Evolutionary conservation across 2,888 invertebrate species (phyloP), one percentile per base, ranked within the genome.

Genomic region (Sphecodes monilicornis): DNA sequence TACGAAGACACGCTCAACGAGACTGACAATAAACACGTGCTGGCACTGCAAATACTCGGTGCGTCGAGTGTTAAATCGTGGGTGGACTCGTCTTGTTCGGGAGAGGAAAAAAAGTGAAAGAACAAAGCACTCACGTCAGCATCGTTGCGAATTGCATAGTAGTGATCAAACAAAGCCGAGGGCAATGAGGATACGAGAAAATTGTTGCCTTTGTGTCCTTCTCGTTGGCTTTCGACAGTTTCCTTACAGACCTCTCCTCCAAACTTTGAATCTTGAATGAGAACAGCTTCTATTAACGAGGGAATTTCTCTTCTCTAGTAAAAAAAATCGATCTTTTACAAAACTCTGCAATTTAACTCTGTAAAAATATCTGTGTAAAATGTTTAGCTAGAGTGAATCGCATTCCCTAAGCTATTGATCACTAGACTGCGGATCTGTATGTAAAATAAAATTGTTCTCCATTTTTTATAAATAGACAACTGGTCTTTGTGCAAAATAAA

Each of bases 71-170:
- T 32, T 29, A 22, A 32, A 18, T 29, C 32, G 64, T 32, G 64
- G 32, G 32, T 8, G 29, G 64, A 64, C 64, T 32, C 64, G 29
- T 18, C 64, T 18, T 10, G 32, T 64, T 32, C 64, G 22, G 1
- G 32, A 32, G 22, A 64, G 1, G 32, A 32, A 32, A 64, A 32
- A 32, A 29, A 32, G 18, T 64, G 29, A 32, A 18, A 32, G 8
- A 64, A 32, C 32, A 18, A 32, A 64, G 18, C 79, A 89, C 94
- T 95, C 94, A 97, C 97, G 97, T 96, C 92, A 96, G 95, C 93
- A 97, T 96, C 57, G 96, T 95, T n/a, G 96, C 95, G 92, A 96
- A 96, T 90, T 97, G 97, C 91, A 97, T 96, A 0, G 95, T 92
- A 78, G 97, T 96, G 60, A 97, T 96, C 18, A 97, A 95, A 11